phyloP scores from a whole-genome alignment of 2,113 vertebrate genomes.

The Sander lucioperca region DNA sequence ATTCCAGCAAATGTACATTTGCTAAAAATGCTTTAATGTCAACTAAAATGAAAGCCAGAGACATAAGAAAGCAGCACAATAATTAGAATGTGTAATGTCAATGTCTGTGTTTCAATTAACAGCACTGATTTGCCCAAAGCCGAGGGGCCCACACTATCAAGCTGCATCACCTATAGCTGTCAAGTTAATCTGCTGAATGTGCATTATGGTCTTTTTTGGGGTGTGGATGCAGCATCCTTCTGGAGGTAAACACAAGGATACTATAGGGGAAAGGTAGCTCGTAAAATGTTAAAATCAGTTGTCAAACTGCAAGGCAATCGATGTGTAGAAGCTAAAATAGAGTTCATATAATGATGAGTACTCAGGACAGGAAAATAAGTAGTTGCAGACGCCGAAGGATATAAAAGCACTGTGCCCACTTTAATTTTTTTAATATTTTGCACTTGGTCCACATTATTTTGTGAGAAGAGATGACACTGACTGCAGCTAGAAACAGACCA shows the following conservation, averaged over 20 bases:
- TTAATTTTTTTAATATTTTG: constrained; percentile 32
- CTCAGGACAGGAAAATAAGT: not conserved
- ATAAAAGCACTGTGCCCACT: constrained; percentile 6
- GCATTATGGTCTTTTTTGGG: not conserved
- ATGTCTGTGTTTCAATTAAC: not conserved
- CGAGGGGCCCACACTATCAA: not conserved
- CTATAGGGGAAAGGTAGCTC: constrained; percentile 12
- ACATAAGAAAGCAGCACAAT: not conserved
- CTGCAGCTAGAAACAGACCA: constrained; percentile 46
- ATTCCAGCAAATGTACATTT: not conserved
- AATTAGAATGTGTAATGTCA: not conserved
- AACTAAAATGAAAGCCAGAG: not conserved
- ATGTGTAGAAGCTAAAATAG: not conserved
- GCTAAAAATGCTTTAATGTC: not conserved
- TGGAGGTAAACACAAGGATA: constrained; percentile 12
- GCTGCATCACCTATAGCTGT: constrained; percentile 9
- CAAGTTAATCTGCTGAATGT: constrained; percentile 12
- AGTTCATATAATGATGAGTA: constrained; percentile 9
- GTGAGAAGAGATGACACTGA: constrained; percentile 43
- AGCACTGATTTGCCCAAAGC: not conserved
- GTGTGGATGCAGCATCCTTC: constrained; percentile 1
- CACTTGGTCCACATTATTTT: constrained; percentile 33
- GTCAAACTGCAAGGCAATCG: not conserved
- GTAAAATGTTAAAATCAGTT: constrained; percentile 12
- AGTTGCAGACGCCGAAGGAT: not conserved